Evolutionary conservation across 1,140 invertebrate species (phyloP).

Genomic region (Scaptomyza pallida): DNA sequence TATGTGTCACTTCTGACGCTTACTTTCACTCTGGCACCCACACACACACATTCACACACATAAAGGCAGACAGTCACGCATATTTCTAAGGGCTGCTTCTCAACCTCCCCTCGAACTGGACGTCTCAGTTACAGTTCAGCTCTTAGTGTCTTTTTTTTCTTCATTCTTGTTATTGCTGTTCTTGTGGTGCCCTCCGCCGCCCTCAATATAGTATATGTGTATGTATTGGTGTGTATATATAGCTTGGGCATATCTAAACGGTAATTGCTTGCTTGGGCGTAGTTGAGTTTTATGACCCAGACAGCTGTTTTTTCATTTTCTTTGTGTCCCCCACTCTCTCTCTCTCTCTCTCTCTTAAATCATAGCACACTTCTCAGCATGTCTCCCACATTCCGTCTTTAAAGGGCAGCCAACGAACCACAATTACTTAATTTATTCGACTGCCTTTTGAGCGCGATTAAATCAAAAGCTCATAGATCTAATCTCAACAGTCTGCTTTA

Average conservation of each 20-base stretch:
- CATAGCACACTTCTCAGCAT: slow-evolving; percentile 47
- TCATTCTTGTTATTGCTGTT: slow-evolving; percentile 17
- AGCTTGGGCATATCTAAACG: slow-evolving; percentile 64
- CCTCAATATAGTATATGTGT: no score
- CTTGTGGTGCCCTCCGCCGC: slow-evolving; percentile 7
- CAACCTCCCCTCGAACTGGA: slow-evolving; percentile 54
- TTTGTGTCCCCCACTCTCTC: background rate
- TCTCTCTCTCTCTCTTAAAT: slow-evolving; percentile 36
- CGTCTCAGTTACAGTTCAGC: slow-evolving; percentile 65
- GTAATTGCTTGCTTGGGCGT: slow-evolving; percentile 78
- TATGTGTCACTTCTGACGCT: slow-evolving; percentile 80
- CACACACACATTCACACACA: slow-evolving; percentile 15
- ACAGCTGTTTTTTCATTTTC: slow-evolving; percentile 73
- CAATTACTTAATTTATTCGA: slow-evolving; percentile 53
- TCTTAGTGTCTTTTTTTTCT: slow-evolving; percentile 17
- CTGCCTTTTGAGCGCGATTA: slow-evolving; percentile 20
- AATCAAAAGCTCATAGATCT: slow-evolving; percentile 47
- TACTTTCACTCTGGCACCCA: slow-evolving; percentile 66
- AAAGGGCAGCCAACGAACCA: slow-evolving; percentile 15
- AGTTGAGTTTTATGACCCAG: slow-evolving; percentile 73
- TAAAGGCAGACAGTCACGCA: slow-evolving; percentile 50
- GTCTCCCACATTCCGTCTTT: background rate
- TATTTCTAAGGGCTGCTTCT: slow-evolving; percentile 33
- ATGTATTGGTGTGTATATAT: slow-evolving; percentile 18
- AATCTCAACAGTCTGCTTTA: slow-evolving; percentile 33